phyloP scores from a whole-genome alignment of 2,888 invertebrate species.

The Amblyteles armatorius region DNA sequence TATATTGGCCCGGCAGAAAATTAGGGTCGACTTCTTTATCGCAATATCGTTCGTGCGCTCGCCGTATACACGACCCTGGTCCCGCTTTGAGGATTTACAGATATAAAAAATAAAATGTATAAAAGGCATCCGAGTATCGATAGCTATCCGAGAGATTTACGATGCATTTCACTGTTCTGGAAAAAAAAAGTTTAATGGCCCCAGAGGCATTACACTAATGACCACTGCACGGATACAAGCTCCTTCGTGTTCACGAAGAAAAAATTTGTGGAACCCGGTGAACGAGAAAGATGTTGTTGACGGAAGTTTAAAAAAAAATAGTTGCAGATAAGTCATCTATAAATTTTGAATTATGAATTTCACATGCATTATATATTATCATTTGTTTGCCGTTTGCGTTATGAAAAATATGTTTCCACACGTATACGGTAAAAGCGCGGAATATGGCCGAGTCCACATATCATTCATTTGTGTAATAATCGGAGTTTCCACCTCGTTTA shows the following conservation, averaged over 20 bases:
- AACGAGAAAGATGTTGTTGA: background rate
- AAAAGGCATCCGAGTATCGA: constrained; percentile 31
- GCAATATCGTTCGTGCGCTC: constrained; percentile 31
- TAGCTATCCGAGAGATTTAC: constrained; percentile 52
- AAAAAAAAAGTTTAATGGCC: constrained; percentile 36
- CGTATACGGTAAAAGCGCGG: too few species aligned
- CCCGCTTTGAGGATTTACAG: constrained; percentile 16
- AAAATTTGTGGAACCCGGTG: background rate
- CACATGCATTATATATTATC: background rate
- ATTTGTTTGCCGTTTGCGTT: background rate
- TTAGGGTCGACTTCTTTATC: constrained; percentile 59
- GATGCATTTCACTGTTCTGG: constrained; percentile 10
- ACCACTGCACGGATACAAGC: constrained; percentile 2
- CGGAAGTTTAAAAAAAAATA: background rate
- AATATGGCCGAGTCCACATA: too few species aligned
- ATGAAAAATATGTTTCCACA: too few species aligned
- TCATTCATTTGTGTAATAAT: too few species aligned
- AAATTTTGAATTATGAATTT: background rate
- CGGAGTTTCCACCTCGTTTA: too few species aligned
- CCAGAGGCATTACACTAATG: constrained; percentile 37
- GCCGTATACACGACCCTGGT: background rate
- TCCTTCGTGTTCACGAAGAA: background rate
- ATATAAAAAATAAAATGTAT: constrained; percentile 22
- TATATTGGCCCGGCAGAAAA: constrained; percentile 18
- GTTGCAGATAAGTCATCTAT: background rate